Evolutionary conservation across 2,797 vertebrate genomes (phyloP), one percentile per base, ranked within the genome.

Genomic region (Lateolabrax maculatus): DNA sequence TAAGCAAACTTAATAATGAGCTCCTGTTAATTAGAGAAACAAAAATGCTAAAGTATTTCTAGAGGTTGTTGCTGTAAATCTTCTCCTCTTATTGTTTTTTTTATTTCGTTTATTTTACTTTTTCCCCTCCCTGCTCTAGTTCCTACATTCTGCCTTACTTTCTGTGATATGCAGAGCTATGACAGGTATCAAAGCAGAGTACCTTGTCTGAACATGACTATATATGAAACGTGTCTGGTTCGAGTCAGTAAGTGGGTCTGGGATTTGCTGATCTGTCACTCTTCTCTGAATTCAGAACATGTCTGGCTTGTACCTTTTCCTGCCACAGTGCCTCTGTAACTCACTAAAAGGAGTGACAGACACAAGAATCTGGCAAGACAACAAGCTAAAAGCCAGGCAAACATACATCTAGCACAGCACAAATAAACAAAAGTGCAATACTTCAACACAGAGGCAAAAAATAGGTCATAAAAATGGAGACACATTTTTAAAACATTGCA

Each of bases 151-250:
- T 65, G 61, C 37, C 23, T 41, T 74, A 69, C 49, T 65, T 75
- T 66, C 70, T 81, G 81, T 89, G 87, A 91, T 71, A 83, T 89
- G 87, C 83, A 71, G 78, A 64, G 61, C 76, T 71, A 56, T 87
- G 89, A 87, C 89, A 90, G 86, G 77, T 79, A 87, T 89, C 87
- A 90, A 85, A 91, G 87, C 79, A 34, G 43, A 81, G 74, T 6
- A 72, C 62, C 83, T 76, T 78, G 85, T 92, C 83, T 84, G 79
- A 88, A 89, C 89, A 92, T 44, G 85, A 87, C 66, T 75, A 43
- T 85, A 86, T 84, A 77, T 76, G 71, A 85, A 84, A 80, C 46
- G 25, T 73, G 58, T 89, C 73, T 87, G 81, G 84, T 87, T 89
- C 66, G 83, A 84, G 89, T 83, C 67, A 21, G 61, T 83, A 85